A percentile compares a stretch with the other conserved stretches of the same genome.
These are phyloP conservation scores for Drosophila murphyi DNA, from an alignment of 1,140 invertebrate genomes.

Conservation along the genomic window DNA sequence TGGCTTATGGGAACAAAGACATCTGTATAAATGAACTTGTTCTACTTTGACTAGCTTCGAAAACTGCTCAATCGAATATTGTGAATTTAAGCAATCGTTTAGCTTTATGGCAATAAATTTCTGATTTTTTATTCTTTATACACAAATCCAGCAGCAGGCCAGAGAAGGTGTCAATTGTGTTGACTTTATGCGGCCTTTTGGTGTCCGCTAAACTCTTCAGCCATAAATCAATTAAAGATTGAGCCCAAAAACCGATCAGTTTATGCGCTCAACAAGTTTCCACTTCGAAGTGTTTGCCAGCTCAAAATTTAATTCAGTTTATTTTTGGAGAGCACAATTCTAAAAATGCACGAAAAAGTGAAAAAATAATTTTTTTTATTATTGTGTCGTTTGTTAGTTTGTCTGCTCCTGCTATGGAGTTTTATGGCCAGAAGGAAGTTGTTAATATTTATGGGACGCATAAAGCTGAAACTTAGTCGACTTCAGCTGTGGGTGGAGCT, in stretches of 20 bases:
- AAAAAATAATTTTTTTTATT: conserved; percentile 49
- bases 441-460: conserved; percentile 72
- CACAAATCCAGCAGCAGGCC: too few relatives aligned
- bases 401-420: conserved; percentile 34
- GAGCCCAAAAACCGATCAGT: conserved; percentile 61
- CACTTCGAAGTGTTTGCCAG: conserved; percentile 18
- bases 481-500: background rate
- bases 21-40: too few relatives aligned
- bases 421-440: conserved; percentile 75
- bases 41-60: too few relatives aligned
- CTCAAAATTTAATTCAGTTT: conserved; percentile 24
- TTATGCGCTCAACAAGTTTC: conserved; percentile 65
- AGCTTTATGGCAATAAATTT: too few relatives aligned
- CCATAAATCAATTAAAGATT: conserved; percentile 78
- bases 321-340: conserved; percentile 55
- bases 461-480: conserved; percentile 57
- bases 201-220: conserved; percentile 34
- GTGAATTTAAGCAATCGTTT: too few relatives aligned
- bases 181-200: conserved; percentile 11
- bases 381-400: conserved; percentile 32
- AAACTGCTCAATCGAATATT: too few relatives aligned
- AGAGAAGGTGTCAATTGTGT: background rate
- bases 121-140: too few relatives aligned
- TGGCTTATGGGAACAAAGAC: too few relatives aligned
- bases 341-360: conserved; percentile 62